Evolutionary conservation across 2,113 vertebrate species (phyloP), one percentile per base, ranked within the genome.

Genomic region (Neodon shergylaensis): DNA sequence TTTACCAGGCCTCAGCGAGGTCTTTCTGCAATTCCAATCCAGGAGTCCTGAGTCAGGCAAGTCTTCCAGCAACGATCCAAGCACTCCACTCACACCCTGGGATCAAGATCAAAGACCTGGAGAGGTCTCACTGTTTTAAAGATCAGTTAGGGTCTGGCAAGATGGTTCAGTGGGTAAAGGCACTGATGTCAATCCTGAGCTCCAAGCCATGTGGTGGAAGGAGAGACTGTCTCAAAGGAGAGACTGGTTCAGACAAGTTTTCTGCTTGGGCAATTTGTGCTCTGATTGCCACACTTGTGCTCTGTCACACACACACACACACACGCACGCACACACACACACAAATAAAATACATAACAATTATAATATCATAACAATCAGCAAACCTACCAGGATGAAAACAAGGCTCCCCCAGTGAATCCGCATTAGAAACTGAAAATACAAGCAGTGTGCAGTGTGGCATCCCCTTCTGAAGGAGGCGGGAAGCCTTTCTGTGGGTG

Each of bases 401-500:
- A 61, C 2, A 9, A 3, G 5, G 72, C 44, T 19, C 58, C 79
- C 31, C 1, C n/a, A 58, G 49, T 94, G 90, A 97, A 92, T 16
- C 78, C 85, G 0, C 92, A 16, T 92, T 77, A 95, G 96, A 97
- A 92, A 58, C 85, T 85, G 95, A 94, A 91, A 90, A 63, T 76
- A 31, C 73, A 0, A 47, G 52, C 86, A 63, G 82, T 10, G 4
- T 33, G 28, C 92, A 49, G 3, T 52, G 28, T 74, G 72, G 39
- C 19, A 8, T 73, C 83, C 54, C 92, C 87, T 89, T 89, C 95
- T 90, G 44, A 54, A 76, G n/a, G 42, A 90, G 79, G 28, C 58
- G 31, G 76, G 94, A 83, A 24, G 72, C 83, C 93, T 97, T 98
- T 96, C 97, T 91, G 54, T 82, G 42, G 42, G 81, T 94, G 92